Evolutionary conservation across 2,113 vertebrate species (phyloP).

Genomic region (Saiga tatarica): DNA sequence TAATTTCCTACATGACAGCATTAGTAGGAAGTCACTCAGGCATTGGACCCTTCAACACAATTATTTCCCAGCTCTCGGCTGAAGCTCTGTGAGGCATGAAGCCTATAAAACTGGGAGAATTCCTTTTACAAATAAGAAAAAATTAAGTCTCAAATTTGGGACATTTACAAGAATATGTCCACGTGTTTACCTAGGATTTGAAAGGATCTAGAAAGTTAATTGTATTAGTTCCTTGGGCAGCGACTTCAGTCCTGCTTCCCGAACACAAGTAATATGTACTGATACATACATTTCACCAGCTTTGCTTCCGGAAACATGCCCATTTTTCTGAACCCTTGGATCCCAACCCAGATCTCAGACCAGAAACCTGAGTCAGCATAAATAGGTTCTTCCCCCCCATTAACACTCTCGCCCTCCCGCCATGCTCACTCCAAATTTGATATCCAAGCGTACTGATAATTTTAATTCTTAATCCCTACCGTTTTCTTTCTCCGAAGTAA

Average conservation of each 20-base stretch:
- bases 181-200: neutral
- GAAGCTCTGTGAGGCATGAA: neutral
- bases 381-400: neutral
- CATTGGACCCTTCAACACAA: neutral
- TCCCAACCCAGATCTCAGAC: neutral
- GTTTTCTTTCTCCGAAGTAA: neutral
- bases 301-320: neutral
- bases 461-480: neutral
- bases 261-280: neutral
- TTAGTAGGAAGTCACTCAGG: neutral
- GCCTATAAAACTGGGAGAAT: neutral
- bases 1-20: neutral
- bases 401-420: neutral
- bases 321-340: neutral
- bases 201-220: neutral
- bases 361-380: neutral
- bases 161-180: neutral
- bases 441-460: neutral
- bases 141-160: neutral
- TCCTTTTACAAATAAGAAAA: neutral
- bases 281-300: neutral
- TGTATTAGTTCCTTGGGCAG: neutral
- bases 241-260: neutral
- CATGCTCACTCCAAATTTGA: neutral
- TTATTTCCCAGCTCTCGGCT: neutral